phyloP scores from a whole-genome alignment of 2,888 invertebrate genomes.

The Sepiola atlantica region DNA sequence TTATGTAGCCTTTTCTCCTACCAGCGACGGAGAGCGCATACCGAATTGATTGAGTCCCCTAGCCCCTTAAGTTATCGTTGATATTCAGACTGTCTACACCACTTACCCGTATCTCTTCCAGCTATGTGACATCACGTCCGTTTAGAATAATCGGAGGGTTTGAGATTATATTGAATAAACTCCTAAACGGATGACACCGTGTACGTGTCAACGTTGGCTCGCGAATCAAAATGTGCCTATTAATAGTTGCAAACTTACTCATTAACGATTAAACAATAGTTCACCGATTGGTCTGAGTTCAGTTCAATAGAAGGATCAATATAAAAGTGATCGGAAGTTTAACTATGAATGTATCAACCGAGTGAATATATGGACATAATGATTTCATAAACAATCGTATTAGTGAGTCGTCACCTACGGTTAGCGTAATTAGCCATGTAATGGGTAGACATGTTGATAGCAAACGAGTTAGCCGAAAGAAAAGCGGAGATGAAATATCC shows the following conservation, averaged over 20 bases:
- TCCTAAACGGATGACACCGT: not conserved
- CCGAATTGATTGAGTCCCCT: too few relatives aligned
- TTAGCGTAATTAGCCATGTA: not conserved
- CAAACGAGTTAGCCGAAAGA: not conserved
- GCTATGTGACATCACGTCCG: too few relatives aligned
- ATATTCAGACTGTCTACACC: too few relatives aligned
- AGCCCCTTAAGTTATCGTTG: too few relatives aligned
- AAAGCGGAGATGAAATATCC: not conserved
- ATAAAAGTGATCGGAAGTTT: not conserved
- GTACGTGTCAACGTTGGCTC: not conserved
- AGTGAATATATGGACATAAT: not conserved
- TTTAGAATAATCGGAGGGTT: not conserved
- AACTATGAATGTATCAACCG: not conserved
- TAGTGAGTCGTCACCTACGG: not conserved
- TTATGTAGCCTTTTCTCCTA: too few relatives aligned
- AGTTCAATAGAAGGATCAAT: too few relatives aligned
- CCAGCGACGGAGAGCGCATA: too few relatives aligned
- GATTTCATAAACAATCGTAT: not conserved
- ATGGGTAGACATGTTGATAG: not conserved
- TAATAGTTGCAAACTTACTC: not conserved
- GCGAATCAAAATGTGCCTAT: not conserved
- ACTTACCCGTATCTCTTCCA: too few relatives aligned
- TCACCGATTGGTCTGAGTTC: not conserved
- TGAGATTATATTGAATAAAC: not conserved
- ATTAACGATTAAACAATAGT: not conserved